Conservation (phyloP, 2,888 invertebrate species). For the Machimus rusticus region DNA sequence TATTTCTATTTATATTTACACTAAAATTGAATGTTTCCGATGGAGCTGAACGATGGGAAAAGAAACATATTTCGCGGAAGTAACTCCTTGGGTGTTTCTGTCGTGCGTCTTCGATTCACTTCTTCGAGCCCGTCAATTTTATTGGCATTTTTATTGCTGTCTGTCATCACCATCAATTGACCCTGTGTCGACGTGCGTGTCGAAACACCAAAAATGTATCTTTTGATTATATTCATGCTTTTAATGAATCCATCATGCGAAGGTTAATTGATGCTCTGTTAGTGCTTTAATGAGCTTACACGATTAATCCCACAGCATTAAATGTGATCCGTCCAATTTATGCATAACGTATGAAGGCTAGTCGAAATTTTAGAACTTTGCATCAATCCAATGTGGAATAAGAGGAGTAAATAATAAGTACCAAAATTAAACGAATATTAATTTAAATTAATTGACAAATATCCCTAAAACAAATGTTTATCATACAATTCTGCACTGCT, state of each 20-base stretch:
- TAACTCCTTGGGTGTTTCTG: neutral
- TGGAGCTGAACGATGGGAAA: neutral
- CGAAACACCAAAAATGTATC: neutral
- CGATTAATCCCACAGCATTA: neutral
- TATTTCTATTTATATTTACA: neutral
- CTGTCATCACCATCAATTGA: conserved; percentile 5
- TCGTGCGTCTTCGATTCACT: neutral
- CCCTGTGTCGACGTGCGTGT: neutral
- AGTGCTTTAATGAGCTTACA: neutral
- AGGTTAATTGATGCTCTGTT: neutral
- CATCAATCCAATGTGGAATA: neutral
- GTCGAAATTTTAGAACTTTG: neutral
- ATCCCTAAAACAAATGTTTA: neutral
- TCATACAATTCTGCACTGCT: neutral
- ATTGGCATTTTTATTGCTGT: neutral
- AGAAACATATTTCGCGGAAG: neutral
- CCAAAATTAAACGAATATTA: neutral
- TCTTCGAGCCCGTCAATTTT: neutral
- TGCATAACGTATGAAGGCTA: neutral
- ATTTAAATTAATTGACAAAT: neutral
- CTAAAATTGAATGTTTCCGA: neutral
- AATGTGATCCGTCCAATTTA: neutral
- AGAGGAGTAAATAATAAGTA: neutral
- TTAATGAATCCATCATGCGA: neutral
- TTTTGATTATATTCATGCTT: neutral